Conservation (phyloP, 2,797 vertebrate species). For the Poeciliopsis infans region DNA sequence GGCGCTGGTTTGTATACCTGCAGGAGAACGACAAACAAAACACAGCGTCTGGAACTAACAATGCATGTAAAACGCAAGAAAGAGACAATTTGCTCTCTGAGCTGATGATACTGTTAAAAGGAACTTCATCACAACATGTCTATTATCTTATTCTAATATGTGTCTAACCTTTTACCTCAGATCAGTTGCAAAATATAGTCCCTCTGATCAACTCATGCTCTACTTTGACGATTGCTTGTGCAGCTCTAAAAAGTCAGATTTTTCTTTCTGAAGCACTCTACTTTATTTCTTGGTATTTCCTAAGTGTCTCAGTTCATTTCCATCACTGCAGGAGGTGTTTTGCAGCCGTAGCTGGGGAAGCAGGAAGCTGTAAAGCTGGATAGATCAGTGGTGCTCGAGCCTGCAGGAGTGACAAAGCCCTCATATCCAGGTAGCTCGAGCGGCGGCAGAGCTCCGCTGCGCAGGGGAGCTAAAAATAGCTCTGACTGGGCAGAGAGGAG, state of each 20-base stretch:
- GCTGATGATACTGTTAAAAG: constrained; percentile 32
- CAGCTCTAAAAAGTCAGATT: constrained; percentile 12
- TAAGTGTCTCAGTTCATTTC: constrained; percentile 32
- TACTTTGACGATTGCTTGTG: neutral
- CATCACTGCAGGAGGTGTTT: constrained; percentile 36
- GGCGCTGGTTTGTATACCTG: constrained; percentile 60
- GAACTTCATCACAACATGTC: constrained; percentile 36
- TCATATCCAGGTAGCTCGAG: constrained; percentile 71
- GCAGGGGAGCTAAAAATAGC: constrained; percentile 77
- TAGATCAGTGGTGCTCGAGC: constrained; percentile 66
- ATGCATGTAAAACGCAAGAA: constrained; percentile 59
- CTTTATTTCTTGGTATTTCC: constrained; percentile 15
- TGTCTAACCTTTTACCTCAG: neutral
- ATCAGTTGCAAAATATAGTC: constrained; percentile 1
- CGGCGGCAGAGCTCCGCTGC: constrained; percentile 56
- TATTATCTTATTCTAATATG: constrained; percentile 7
- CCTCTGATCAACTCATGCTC: constrained; percentile 19
- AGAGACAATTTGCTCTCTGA: constrained; percentile 15
- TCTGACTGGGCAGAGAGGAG: constrained; percentile 59
- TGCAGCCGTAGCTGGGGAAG: constrained; percentile 43
- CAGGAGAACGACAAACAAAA: constrained; percentile 59
- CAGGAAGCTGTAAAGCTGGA: constrained; percentile 56
- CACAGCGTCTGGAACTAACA: constrained; percentile 68
- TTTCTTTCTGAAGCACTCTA: neutral
- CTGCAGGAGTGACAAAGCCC: constrained; percentile 75